These are phyloP conservation scores for Rhysida immarginata DNA, from an alignment of 1,140 invertebrate genomes.

Conservation along the genomic window DNA sequence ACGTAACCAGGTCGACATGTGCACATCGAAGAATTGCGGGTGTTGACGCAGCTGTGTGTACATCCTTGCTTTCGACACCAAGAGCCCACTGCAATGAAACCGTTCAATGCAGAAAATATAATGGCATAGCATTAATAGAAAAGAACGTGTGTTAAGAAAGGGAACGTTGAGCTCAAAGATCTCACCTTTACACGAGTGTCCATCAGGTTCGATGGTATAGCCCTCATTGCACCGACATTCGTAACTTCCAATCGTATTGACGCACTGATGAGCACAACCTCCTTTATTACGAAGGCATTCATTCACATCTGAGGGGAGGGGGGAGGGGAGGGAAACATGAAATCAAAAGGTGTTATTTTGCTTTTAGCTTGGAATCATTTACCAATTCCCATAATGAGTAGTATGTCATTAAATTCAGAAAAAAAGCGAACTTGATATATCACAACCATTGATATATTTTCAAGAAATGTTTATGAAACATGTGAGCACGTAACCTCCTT, in stretches of 20 bases:
- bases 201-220: constrained; percentile 38
- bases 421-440: no score
- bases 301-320: constrained; percentile 42
- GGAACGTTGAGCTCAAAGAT: no score
- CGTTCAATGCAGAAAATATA: neutral
- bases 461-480: no score
- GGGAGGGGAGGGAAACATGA: no score
- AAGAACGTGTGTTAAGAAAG: no score
- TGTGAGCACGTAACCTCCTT: no score
- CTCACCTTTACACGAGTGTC: constrained; percentile 43
- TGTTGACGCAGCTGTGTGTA: constrained; percentile 28
- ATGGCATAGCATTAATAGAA: no score
- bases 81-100: neutral
- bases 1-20: constrained; percentile 21
- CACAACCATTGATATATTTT: no score
- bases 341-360: no score
- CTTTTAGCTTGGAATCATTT: no score
- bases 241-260: constrained; percentile 66
- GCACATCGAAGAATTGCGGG: constrained; percentile 22
- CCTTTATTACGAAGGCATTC: constrained; percentile 44
- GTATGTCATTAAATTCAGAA: no score
- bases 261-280: constrained; percentile 44
- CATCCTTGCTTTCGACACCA: constrained; percentile 16
- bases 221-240: constrained; percentile 62
- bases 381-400: no score